Percentiles rank a stretch among this genome's conserved stretches.
Conservation (phyloP, 2,113 vertebrate genomes). For the Macquaria australasica region DNA sequence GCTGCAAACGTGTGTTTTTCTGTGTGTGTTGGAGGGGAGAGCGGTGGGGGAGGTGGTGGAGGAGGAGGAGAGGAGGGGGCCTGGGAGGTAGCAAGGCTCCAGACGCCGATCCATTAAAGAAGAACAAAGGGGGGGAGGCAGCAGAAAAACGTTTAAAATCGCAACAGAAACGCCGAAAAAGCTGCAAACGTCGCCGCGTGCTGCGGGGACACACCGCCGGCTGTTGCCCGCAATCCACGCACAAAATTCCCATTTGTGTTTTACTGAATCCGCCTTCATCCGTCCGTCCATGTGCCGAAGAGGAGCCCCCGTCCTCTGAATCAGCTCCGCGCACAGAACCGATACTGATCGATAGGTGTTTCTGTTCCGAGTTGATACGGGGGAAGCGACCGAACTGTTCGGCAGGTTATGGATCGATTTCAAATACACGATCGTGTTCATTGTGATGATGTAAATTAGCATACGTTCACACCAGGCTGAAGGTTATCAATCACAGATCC, state of each 20-base stretch:
- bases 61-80: conserved; percentile 16
- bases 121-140: conserved; percentile 74
- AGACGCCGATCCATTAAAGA: conserved; percentile 79
- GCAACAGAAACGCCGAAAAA: neutral
- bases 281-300: conserved; percentile 23
- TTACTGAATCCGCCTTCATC: conserved; percentile 4
- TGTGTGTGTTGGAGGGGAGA: conserved; percentile 24
- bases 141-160: conserved; percentile 41
- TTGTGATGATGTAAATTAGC: neutral
- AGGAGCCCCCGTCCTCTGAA: conserved; percentile 14
- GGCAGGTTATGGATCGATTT: neutral
- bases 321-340: neutral
- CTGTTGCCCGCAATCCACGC: neutral
- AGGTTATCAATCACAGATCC: conserved; percentile 29
- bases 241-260: fast-evolving
- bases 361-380: neutral
- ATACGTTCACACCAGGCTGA: neutral
- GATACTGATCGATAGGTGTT: conserved; percentile 2
- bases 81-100: conserved; percentile 60
- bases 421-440: neutral
- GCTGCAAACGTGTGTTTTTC: conserved; percentile 44
- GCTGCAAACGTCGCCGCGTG: neutral
- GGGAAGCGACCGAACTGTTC: neutral
- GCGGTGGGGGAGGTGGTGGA: conserved; percentile 14
- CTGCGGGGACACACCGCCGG: neutral